A percentile compares a stretch with the other conserved stretches of the same genome.
Conservation (phyloP, 2,888 invertebrate species). For the Ypsolopha scabrella region DNA sequence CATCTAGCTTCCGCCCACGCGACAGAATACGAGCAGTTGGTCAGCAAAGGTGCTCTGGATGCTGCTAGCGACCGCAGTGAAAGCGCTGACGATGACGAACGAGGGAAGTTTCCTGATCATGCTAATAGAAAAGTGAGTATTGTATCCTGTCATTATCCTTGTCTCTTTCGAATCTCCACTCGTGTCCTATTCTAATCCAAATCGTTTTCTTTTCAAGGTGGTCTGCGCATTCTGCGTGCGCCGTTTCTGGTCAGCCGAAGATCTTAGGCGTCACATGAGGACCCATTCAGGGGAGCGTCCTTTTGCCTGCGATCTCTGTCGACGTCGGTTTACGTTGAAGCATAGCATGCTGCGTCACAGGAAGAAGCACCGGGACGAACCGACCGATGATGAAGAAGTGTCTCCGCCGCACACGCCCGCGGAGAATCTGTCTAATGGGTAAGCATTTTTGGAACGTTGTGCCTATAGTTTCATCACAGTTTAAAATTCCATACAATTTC, state of each 20-base stretch:
- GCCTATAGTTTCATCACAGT: too few species aligned
- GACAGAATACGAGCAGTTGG: constrained; percentile 83
- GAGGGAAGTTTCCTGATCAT: constrained; percentile 88
- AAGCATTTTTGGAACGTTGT: constrained; percentile 13
- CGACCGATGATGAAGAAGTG: constrained; percentile 68
- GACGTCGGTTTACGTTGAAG: constrained; percentile 89
- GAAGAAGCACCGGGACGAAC: constrained; percentile 81
- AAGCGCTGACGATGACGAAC: constrained; percentile 74
- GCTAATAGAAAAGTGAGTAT: constrained; percentile 82
- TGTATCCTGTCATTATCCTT: neutral
- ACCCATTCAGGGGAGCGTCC: constrained; percentile 94
- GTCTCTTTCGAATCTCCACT: neutral
- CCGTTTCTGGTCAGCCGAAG: constrained; percentile 95
- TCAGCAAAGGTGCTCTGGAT: constrained; percentile 81
- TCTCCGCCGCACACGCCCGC: constrained; percentile 54
- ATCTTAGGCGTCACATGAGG: constrained; percentile 92
- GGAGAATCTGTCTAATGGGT: constrained; percentile 56
- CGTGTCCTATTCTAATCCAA: neutral
- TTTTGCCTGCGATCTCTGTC: constrained; percentile 91
- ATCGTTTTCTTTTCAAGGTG: constrained; percentile 52
- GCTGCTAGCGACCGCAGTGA: constrained; percentile 73
- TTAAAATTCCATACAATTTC: too few species aligned
- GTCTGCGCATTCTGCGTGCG: constrained; percentile 94
- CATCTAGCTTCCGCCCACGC: constrained; percentile 84
- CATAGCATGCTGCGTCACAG: constrained; percentile 95